phyloP scores from a whole-genome alignment of 1,140 invertebrate species.

The Dendrolimus punctatus region DNA sequence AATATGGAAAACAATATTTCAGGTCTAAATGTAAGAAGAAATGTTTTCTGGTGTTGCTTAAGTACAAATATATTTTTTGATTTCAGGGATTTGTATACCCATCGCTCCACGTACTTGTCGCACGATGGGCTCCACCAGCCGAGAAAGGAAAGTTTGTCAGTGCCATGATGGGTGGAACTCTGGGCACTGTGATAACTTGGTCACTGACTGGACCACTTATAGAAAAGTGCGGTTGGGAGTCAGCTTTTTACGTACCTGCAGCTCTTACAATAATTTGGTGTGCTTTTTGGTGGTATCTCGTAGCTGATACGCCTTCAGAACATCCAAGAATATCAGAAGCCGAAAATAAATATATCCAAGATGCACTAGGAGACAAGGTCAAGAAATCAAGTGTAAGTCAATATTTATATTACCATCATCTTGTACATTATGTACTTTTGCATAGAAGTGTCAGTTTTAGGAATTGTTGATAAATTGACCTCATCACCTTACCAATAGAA shows the following conservation, averaged over 20 bases:
- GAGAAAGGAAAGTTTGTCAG: conserved; percentile 85
- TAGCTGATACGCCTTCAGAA: conserved; percentile 79
- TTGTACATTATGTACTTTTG: conserved; percentile 11
- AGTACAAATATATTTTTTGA: conserved; percentile 1
- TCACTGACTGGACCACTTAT: conserved; percentile 78
- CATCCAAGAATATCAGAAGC: conserved; percentile 84
- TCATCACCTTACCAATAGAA: background rate
- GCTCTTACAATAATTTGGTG: conserved; percentile 75
- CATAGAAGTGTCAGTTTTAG: conserved; percentile 3
- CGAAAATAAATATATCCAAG: conserved; percentile 74
- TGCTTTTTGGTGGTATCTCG: conserved; percentile 77
- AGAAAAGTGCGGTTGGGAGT: conserved; percentile 79
- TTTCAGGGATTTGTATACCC: conserved; percentile 81
- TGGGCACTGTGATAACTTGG: conserved; percentile 85
- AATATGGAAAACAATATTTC: too few relatives aligned
- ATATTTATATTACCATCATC: conserved; percentile 15
- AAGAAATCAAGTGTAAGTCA: conserved; percentile 49
- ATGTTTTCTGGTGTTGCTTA: too few relatives aligned
- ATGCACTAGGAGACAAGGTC: conserved; percentile 56
- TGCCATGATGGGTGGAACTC: conserved; percentile 81
- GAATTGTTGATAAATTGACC: background rate
- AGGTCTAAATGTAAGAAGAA: too few relatives aligned
- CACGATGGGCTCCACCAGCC: conserved; percentile 82
- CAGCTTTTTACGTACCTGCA: conserved; percentile 82
- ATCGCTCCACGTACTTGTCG: conserved; percentile 79